phyloP scores from a whole-genome alignment of 2,113 vertebrate genomes.

The Collichthys lucidus region DNA sequence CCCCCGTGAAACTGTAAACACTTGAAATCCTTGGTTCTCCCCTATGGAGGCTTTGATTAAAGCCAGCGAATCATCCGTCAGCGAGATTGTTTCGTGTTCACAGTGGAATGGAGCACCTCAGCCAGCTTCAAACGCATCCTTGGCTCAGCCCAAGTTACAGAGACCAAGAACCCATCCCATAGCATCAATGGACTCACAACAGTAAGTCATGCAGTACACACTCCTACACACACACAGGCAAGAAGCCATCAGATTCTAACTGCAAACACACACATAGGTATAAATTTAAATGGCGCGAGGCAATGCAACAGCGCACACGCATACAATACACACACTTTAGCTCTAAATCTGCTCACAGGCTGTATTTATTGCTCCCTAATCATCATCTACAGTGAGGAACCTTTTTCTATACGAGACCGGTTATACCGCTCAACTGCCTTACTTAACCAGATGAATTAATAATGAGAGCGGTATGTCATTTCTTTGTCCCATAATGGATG shows the following conservation, averaged over 20 bases:
- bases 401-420: slow-evolving; percentile 33
- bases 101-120: slow-evolving; percentile 85
- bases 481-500: slow-evolving; percentile 28
- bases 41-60: slow-evolving; percentile 37
- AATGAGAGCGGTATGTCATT: slow-evolving; percentile 39
- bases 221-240: background rate
- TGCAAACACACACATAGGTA: slow-evolving; percentile 12
- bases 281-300: background rate
- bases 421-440: slow-evolving; percentile 21
- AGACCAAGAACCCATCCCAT: slow-evolving; percentile 77
- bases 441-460: slow-evolving; percentile 56
- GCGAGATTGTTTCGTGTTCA: slow-evolving; percentile 56
- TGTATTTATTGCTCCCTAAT: slow-evolving; percentile 11
- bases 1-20: slow-evolving; percentile 54
- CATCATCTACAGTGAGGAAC: slow-evolving; percentile 23
- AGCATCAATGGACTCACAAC: slow-evolving; percentile 76
- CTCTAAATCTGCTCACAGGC: background rate
- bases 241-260: no score
- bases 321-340: slow-evolving; percentile 1
- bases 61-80: slow-evolving; percentile 60
- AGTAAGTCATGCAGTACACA: slow-evolving; percentile 64
- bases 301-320: slow-evolving; percentile 7
- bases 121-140: slow-evolving; percentile 76
- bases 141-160: slow-evolving; percentile 76
- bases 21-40: slow-evolving; percentile 18